phyloP scores from a whole-genome alignment of 2,888 invertebrate species.

The Diarsia dahlii region DNA sequence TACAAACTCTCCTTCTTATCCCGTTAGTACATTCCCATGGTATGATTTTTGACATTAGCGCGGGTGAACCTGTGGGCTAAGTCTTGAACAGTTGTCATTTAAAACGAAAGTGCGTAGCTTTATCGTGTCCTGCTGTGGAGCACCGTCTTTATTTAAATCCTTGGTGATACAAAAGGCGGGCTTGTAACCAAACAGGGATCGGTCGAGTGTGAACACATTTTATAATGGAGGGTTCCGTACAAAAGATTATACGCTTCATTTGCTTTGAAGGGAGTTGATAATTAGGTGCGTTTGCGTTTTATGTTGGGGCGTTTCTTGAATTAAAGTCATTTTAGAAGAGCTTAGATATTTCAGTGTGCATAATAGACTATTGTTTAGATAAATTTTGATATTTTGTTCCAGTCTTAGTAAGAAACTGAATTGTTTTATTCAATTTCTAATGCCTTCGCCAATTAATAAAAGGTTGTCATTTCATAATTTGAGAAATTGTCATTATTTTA shows the following conservation, averaged over 20 bases:
- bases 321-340: neutral
- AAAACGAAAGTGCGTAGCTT: neutral
- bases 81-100: neutral
- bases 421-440: too few species aligned
- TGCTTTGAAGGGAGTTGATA: conserved; percentile 57
- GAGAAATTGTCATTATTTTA: too few species aligned
- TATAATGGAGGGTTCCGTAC: conserved; percentile 63
- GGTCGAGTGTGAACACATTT: conserved; percentile 68
- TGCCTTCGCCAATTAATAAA: neutral
- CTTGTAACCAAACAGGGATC: conserved; percentile 62
- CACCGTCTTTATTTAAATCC: conserved; percentile 64
- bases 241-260: conserved; percentile 70
- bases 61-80: too few species aligned
- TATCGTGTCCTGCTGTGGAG: neutral
- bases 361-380: neutral
- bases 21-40: too few species aligned
- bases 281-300: conserved; percentile 51
- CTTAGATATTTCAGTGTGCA: neutral
- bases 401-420: neutral
- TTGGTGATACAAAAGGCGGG: conserved; percentile 62
- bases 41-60: too few species aligned
- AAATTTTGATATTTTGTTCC: neutral
- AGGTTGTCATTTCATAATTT: too few species aligned
- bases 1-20: too few species aligned
- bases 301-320: conserved; percentile 14